phyloP scores from a whole-genome alignment of 2,888 invertebrate genomes.

The Drosophila pseudotalamancana region DNA sequence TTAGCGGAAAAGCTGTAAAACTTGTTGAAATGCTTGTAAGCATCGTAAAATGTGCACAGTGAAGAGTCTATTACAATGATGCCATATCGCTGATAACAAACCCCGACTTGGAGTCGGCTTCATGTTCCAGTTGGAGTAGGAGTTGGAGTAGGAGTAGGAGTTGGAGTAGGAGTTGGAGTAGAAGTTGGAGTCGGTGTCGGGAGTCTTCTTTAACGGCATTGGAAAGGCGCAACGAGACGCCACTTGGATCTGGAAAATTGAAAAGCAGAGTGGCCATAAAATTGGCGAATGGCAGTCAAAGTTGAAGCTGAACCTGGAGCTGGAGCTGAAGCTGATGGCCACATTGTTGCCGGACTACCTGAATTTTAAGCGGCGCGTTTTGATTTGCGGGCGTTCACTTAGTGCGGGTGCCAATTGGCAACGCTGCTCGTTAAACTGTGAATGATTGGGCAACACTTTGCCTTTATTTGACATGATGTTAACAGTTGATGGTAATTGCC shows the following conservation, averaged over 20 bases:
- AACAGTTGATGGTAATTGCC: background rate
- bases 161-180: conserved; percentile 21
- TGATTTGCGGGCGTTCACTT: conserved; percentile 33
- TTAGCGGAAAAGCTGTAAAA: conserved; percentile 80
- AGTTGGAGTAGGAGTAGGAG: conserved; percentile 7
- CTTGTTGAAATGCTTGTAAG: conserved; percentile 79
- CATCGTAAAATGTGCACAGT: conserved; percentile 70
- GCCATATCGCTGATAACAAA: conserved; percentile 70
- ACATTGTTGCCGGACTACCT: conserved; percentile 60
- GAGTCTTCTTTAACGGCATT: conserved; percentile 37
- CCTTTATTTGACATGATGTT: background rate
- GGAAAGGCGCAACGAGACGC: conserved; percentile 48
- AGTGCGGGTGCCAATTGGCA: conserved; percentile 27
- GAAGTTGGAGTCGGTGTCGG: conserved; percentile 9
- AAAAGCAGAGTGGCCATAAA: conserved; percentile 54
- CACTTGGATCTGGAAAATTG: conserved; percentile 57
- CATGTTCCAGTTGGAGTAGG: conserved; percentile 21
- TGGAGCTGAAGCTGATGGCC: conserved; percentile 8
- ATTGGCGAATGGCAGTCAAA: conserved; percentile 53
- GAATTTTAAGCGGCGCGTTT: conserved; percentile 8
- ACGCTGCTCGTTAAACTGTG: conserved; percentile 17
- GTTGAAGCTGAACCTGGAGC: background rate
- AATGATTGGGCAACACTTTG: conserved; percentile 3
- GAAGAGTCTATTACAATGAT: conserved; percentile 76
- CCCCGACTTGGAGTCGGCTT: conserved; percentile 5